phyloP scores from a whole-genome alignment of 2,888 invertebrate genomes.

The Dynastes grantii region DNA sequence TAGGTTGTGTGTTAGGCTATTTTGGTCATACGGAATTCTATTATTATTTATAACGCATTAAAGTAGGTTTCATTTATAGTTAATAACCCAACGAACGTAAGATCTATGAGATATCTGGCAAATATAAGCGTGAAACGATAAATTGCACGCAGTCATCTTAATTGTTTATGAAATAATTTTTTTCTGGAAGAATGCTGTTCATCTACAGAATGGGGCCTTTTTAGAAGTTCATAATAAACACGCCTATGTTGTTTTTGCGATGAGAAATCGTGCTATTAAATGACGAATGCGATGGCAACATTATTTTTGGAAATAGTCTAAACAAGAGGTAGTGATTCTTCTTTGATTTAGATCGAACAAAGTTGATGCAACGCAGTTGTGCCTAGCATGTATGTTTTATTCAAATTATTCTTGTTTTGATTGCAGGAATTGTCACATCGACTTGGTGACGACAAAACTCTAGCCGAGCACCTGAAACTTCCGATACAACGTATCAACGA shows the following conservation, averaged over 20 bases:
- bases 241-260: neutral
- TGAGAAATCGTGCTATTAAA: neutral
- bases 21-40: neutral
- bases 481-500: slow-evolving; percentile 97
- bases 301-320: neutral
- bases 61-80: neutral
- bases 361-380: neutral
- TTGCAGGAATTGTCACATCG: slow-evolving; percentile 87
- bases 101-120: no score
- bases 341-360: neutral
- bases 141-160: no score
- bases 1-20: neutral
- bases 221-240: neutral
- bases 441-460: slow-evolving; percentile 90
- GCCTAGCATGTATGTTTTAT: neutral
- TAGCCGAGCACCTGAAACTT: slow-evolving; percentile 92
- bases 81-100: neutral
- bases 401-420: slow-evolving; percentile 54
- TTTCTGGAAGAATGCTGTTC: no score
- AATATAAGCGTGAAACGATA: no score
- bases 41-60: slow-evolving; percentile 10
- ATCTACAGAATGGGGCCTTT: no score
- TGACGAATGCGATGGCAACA: neutral
- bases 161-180: no score
- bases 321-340: neutral